Evolutionary conservation across 2,113 vertebrate genomes (phyloP).

Genomic region (Aldabrachelys gigantea): DNA sequence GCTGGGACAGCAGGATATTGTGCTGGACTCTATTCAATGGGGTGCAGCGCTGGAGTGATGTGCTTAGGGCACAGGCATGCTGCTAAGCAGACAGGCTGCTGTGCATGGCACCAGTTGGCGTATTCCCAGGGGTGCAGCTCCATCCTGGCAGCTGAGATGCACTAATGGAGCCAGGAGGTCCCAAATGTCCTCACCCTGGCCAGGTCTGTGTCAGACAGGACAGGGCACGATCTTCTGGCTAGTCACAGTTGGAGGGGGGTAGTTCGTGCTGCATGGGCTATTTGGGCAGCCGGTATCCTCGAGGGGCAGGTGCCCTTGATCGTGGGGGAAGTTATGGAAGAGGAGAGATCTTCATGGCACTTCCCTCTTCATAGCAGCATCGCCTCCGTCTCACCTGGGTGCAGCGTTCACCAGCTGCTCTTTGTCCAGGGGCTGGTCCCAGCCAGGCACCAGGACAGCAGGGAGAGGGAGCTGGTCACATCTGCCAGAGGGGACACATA

Average conservation of each 20-base stretch:
- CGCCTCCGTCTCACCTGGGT: not conserved
- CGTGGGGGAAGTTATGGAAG: not conserved
- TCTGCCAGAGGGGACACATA: not conserved
- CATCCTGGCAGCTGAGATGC: not conserved
- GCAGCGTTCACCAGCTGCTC: not conserved
- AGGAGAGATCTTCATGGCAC: no score
- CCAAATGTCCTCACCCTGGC: not conserved
- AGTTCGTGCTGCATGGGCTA: not conserved
- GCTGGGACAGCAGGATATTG: not conserved
- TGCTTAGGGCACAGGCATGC: not conserved
- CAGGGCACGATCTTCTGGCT: not conserved
- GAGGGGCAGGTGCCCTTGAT: not conserved
- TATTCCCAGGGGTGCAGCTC: no score
- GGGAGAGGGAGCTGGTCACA: not conserved
- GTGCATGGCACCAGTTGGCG: no score
- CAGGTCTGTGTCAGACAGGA: not conserved
- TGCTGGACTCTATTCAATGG: not conserved
- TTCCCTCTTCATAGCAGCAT: not conserved
- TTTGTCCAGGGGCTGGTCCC: not conserved
- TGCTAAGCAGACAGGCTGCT: not conserved
- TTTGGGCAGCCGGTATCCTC: not conserved
- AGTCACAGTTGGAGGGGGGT: not conserved
- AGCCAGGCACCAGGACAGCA: not conserved
- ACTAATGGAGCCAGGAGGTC: not conserved
- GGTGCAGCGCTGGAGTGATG: no score